Evolutionary conservation across 2,113 vertebrate genomes (phyloP).

Genomic region (Nestor notabilis): DNA sequence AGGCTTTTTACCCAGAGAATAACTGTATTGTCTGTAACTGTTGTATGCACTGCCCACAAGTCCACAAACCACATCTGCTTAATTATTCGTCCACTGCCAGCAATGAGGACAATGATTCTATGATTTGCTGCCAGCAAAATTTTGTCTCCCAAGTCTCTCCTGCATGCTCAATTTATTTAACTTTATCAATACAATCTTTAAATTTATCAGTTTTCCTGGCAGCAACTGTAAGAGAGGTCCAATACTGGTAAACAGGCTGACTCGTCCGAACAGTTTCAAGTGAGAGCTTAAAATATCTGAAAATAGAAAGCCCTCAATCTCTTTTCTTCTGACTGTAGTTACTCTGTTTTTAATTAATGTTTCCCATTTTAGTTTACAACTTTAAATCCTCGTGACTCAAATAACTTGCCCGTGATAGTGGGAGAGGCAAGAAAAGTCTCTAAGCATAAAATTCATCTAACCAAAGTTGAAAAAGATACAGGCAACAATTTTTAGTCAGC

Average conservation of each 20-base stretch:
- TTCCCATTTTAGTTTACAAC: neutral
- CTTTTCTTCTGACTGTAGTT: neutral
- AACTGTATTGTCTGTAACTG: slow-evolving; percentile 34
- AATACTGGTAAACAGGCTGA: neutral
- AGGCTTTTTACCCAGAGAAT: slow-evolving; percentile 18
- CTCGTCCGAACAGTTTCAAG: neutral
- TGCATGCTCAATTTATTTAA: neutral
- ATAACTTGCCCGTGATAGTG: neutral
- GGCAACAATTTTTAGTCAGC: neutral
- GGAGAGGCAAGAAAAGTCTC: neutral
- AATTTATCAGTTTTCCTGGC: neutral
- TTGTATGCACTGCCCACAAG: slow-evolving; percentile 33
- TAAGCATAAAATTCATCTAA: neutral
- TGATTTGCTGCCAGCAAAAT: slow-evolving; percentile 15
- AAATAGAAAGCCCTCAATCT: neutral
- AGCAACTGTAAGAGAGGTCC: neutral
- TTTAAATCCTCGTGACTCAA: neutral
- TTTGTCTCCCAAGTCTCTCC: neutral
- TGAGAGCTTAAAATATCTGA: neutral
- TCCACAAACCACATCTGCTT: slow-evolving; percentile 54
- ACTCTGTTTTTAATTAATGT: neutral
- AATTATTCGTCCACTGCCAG: slow-evolving; percentile 55
- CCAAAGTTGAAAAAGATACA: neutral
- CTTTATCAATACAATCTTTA: neutral
- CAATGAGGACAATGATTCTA: slow-evolving; percentile 51